Conservation (phyloP, 2,888 invertebrate species). For the Habroteleia sp. region DNA sequence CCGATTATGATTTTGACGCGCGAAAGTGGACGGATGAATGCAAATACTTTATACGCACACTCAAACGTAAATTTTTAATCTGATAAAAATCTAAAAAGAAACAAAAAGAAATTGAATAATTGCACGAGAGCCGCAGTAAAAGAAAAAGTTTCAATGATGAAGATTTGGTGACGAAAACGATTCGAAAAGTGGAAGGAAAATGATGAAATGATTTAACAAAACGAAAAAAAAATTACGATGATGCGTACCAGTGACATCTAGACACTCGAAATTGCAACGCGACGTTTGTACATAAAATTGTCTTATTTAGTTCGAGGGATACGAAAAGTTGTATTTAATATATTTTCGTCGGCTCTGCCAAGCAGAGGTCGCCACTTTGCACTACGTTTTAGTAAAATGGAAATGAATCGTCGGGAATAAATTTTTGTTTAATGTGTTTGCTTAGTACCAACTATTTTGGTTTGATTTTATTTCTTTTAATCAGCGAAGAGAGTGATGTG, state of each 20-base stretch:
- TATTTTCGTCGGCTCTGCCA: constrained; percentile 56
- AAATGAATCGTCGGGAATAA: constrained; percentile 23
- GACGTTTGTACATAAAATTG: constrained; percentile 59
- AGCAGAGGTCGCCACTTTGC: constrained; percentile 55
- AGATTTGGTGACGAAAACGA: constrained; percentile 7
- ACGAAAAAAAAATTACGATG: constrained; percentile 8
- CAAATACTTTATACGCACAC: constrained; percentile 59
- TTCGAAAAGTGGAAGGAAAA: constrained; percentile 8
- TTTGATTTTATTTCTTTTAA: constrained; percentile 3
- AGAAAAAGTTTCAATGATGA: constrained; percentile 12
- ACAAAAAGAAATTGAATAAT: constrained; percentile 13
- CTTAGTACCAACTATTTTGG: neutral
- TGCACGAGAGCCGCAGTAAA: constrained; percentile 25
- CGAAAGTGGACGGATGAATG: constrained; percentile 60
- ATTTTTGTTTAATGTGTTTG: constrained; percentile 11
- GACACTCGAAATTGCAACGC: constrained; percentile 57
- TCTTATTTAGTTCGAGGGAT: constrained; percentile 54
- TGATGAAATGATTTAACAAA: constrained; percentile 5
- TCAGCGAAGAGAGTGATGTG: constrained; percentile 26
- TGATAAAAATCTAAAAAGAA: constrained; percentile 5
- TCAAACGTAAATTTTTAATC: constrained; percentile 37
- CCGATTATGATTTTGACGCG: constrained; percentile 37
- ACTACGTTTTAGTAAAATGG: constrained; percentile 56
- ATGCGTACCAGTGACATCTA: constrained; percentile 60
- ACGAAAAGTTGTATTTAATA: constrained; percentile 59